Base-by-base conservation (phyloP, 2,113 vertebrate genomes). In the Hippocampus barbouri region DNA sequence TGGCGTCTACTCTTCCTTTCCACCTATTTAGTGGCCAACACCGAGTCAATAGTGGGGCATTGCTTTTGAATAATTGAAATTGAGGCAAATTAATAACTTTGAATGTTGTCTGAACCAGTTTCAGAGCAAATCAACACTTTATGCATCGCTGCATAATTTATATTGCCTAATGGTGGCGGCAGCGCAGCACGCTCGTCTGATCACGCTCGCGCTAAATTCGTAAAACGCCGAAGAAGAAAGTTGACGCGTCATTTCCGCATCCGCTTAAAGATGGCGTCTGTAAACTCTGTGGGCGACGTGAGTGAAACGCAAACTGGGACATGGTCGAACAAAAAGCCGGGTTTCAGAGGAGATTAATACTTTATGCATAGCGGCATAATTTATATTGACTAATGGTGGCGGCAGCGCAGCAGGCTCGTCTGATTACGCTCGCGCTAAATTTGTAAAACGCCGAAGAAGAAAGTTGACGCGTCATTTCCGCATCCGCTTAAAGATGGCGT, bases 231-330 rank as follows among this genome's bases (percentile, higher is more conserved):
- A 76, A 68, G 71, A 66, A 71, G 65, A 27, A 20, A 0, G 1
- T 1, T 4, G 15, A 1, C 6, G 10, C 43, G 43, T 43, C 43
- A 43, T 12, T 43, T 43, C 43, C 43, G 5, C 74, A 75, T 85
- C 8, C 23, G 18, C 7, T 41, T 40, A 86, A 73, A 21, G 62
- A 93, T 92, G 92, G 92, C 90, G 89, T 77, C 91, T 41, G 76
- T 82, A 79, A 18, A 10, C 3, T 70, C 12, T 0, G 64, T 20
- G 30, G 87, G 75, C 70, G 69, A 82, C 87, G 66, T 86, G 91
- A 90, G 84, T 59, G 84, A 75, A 51, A 9, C 66, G 0, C 72
- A 27, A 69, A 18, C 68, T 11, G 76, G 63, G 16, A 88, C 85
- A 69, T 88, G 81, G 15, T 15, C 63, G 0, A 51, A 81, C 51